Base-by-base conservation (phyloP, 2,797 vertebrate genomes). In the Gymnoscopelus braueri region DNA sequence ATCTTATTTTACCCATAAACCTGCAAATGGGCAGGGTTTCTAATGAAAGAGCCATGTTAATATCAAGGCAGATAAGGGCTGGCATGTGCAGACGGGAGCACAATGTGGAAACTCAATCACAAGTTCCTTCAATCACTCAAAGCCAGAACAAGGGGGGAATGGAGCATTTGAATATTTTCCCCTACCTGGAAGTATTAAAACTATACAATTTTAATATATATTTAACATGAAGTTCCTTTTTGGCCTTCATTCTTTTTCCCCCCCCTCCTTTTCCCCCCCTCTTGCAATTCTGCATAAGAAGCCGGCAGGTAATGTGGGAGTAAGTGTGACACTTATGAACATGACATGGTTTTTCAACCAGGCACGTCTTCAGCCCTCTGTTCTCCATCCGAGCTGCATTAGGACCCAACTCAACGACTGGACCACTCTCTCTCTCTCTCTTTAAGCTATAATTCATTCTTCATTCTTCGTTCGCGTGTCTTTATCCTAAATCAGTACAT, bases 1-100 rank as follows among this genome's bases (percentile, higher is more conserved):
- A 93, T 95, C 91, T 94, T 94, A 94, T 95, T 96, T 96, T 95
- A 95, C 92, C 93, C 93, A 89, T 93, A 95, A 94, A 93, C 87
- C 91, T 79, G 89, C 87, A 93, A 95, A 95, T 94, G 93, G 94
- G 94, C 90, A 91, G 88, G 90, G 88, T 89, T 94, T 95, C 95
- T 96, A 96, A 96, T 97, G 96, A 96, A 94, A 96, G 94, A 96
- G 94, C 93, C 93, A 79, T 97, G 95, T 97, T 96, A 97, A 96
- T 96, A 96, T 96, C 95, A 95, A 93, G 95, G 93, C 87, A 84
- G 92, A 95, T 95, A 92, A 95, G 91, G 89, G 90, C 88, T 85
- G 81, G 81, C 83, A 65, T 89, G 89, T 87, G 86, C 90, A 95
- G 95, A 96, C 86, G 94, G 92, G 93, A 94, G 95, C 94, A 93